Conservation (phyloP, 2,888 invertebrate genomes). For the Chymomyza fuscimana region DNA sequence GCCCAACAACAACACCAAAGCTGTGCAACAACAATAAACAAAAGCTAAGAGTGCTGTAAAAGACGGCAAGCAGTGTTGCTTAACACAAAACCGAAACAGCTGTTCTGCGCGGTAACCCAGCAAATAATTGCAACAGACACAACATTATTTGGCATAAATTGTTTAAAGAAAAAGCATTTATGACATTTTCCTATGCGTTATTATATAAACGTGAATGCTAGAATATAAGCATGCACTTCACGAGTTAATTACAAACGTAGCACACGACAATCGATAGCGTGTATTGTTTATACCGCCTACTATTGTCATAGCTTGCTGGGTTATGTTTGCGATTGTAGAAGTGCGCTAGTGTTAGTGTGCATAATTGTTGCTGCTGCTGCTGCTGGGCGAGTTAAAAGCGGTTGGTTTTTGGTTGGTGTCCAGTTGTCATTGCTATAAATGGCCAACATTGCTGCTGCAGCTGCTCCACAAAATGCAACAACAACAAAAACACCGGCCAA, state of each 20-base stretch:
- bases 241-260: too few species aligned
- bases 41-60: constrained; percentile 12
- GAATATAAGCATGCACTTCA: too few species aligned
- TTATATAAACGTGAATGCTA: too few species aligned
- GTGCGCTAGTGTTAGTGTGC: not conserved
- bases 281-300: too few species aligned
- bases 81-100: constrained; percentile 2
- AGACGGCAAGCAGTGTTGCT: not conserved
- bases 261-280: too few species aligned
- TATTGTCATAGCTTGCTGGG: not conserved
- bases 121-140: too few species aligned
- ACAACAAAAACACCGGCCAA: constrained; percentile 27
- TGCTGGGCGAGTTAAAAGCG: not conserved
- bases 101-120: not conserved
- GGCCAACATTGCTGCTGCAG: constrained; percentile 28
- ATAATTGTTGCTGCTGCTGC: constrained; percentile 3
- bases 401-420: not conserved
- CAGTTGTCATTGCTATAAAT: constrained; percentile 35
- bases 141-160: too few species aligned
- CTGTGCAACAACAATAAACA: constrained; percentile 16
- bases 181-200: too few species aligned
- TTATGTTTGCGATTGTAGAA: not conserved
- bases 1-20: constrained; percentile 36
- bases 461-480: constrained; percentile 16
- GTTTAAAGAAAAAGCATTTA: too few species aligned